phyloP scores from a whole-genome alignment of 2,888 invertebrate species.

The Iselma pallidipennis region DNA sequence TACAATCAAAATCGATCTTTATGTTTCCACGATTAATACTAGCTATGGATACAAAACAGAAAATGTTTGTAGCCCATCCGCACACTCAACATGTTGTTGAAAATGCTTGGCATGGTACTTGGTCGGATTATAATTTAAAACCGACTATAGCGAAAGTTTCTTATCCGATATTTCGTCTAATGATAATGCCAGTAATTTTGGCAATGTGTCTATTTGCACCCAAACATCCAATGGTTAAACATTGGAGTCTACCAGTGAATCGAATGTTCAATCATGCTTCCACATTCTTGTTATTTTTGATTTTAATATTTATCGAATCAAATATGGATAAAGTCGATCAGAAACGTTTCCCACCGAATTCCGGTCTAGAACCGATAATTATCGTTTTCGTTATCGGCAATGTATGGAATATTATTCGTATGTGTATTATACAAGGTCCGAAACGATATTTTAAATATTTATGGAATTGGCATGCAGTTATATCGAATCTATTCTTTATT shows the following conservation, averaged over 20 bases:
- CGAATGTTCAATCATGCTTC: slow-evolving; percentile 72
- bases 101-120: slow-evolving; percentile 66
- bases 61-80: slow-evolving; percentile 75
- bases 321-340: slow-evolving; percentile 63
- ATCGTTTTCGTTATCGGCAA: slow-evolving; percentile 61
- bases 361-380: slow-evolving; percentile 58
- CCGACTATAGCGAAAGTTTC: slow-evolving; percentile 35
- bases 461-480: slow-evolving; percentile 69
- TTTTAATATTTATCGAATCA: slow-evolving; percentile 64
- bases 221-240: slow-evolving; percentile 56
- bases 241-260: slow-evolving; percentile 69
- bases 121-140: slow-evolving; percentile 53
- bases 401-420: slow-evolving; percentile 61
- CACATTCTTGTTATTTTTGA: slow-evolving; percentile 67
- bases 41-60: slow-evolving; percentile 72
- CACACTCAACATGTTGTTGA: slow-evolving; percentile 72
- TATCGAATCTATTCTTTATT: slow-evolving; percentile 63
- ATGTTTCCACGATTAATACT: slow-evolving; percentile 68
- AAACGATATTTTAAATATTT: slow-evolving; percentile 60
- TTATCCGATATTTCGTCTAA: slow-evolving; percentile 50
- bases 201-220: slow-evolving; percentile 56
- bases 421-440: slow-evolving; percentile 63
- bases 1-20: slow-evolving; percentile 46
- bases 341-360: slow-evolving; percentile 63
- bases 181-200: slow-evolving; percentile 56